phyloP scores from a whole-genome alignment of 2,888 invertebrate species.

The Oscheius sp. region DNA sequence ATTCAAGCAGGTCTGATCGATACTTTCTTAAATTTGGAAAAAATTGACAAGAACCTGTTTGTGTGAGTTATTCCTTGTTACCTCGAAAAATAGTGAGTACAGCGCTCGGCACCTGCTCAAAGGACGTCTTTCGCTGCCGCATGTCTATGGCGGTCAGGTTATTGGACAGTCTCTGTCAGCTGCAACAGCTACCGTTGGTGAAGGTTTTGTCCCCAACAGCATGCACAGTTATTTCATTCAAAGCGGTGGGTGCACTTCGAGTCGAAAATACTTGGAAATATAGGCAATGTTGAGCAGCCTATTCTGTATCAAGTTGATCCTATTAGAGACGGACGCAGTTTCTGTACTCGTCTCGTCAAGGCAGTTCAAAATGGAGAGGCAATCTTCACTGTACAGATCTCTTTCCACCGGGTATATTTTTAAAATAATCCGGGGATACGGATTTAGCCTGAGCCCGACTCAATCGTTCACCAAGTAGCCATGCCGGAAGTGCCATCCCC shows the following conservation, averaged over 20 bases:
- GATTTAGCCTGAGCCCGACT: slow-evolving; percentile 63
- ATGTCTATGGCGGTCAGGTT: slow-evolving; percentile 75
- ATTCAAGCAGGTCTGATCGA: slow-evolving; percentile 61
- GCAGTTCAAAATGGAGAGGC: slow-evolving; percentile 74
- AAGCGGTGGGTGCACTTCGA: slow-evolving; percentile 65
- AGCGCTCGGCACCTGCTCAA: slow-evolving; percentile 66
- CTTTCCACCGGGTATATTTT: slow-evolving; percentile 60
- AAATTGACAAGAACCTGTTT: slow-evolving; percentile 62
- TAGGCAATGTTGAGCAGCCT: slow-evolving; percentile 69
- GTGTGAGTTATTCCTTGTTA: slow-evolving; percentile 47
- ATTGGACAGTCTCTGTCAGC: slow-evolving; percentile 73
- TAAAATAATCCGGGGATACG: neutral
- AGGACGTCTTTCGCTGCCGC: slow-evolving; percentile 60
- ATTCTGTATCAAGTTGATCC: slow-evolving; percentile 75
- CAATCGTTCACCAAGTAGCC: slow-evolving; percentile 73
- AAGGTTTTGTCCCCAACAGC: slow-evolving; percentile 74
- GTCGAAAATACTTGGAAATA: neutral
- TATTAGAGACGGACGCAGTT: slow-evolving; percentile 74
- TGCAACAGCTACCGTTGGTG: slow-evolving; percentile 74
- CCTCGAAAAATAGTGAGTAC: slow-evolving; percentile 30
- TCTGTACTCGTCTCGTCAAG: slow-evolving; percentile 74
- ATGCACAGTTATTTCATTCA: slow-evolving; percentile 75
- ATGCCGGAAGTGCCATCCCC: slow-evolving; percentile 75
- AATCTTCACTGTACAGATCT: slow-evolving; percentile 73
- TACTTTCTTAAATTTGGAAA: slow-evolving; percentile 62